These are phyloP conservation scores for Listronotus bonariensis DNA, from an alignment of 1,140 invertebrate species.

Conservation along the genomic window DNA sequence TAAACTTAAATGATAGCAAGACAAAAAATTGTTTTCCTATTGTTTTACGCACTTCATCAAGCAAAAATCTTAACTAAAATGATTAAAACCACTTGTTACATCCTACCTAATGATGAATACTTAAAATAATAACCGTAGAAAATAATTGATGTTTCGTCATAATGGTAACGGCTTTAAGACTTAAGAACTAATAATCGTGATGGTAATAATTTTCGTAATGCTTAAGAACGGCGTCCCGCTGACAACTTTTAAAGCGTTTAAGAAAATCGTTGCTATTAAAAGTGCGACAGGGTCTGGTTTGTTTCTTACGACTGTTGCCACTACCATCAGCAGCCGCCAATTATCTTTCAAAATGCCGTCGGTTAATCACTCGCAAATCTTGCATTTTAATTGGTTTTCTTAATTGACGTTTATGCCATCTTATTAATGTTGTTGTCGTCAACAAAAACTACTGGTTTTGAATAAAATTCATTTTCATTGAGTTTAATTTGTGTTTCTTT, in stretches of 20 bases:
- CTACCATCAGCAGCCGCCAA: conserved; percentile 44
- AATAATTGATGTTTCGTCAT: conserved; percentile 50
- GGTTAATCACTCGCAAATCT: conserved; percentile 52
- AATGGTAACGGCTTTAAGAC: conserved; percentile 44
- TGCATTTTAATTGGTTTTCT: conserved; percentile 49
- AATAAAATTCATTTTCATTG: no score
- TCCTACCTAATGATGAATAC: conserved; percentile 9
- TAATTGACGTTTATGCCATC: conserved; percentile 50
- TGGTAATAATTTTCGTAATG: conserved; percentile 47
- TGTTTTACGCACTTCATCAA: no score
- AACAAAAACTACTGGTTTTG: neutral
- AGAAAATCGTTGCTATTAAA: conserved; percentile 55
- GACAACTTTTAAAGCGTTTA: conserved; percentile 57
- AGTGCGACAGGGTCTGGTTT: conserved; percentile 51
- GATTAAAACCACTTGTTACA: conserved; percentile 17
- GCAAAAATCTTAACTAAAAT: neutral
- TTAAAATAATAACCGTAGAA: conserved; percentile 45
- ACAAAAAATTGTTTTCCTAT: no score
- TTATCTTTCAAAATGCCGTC: conserved; percentile 50
- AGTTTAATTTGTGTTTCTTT: no score
- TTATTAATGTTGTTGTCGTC: conserved; percentile 46
- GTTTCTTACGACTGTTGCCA: conserved; percentile 45
- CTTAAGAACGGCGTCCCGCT: conserved; percentile 46
- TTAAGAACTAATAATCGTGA: conserved; percentile 34
- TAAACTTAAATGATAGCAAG: no score